Base-by-base conservation (phyloP, 2,888 invertebrate species). In the Lymantria monacha region DNA sequence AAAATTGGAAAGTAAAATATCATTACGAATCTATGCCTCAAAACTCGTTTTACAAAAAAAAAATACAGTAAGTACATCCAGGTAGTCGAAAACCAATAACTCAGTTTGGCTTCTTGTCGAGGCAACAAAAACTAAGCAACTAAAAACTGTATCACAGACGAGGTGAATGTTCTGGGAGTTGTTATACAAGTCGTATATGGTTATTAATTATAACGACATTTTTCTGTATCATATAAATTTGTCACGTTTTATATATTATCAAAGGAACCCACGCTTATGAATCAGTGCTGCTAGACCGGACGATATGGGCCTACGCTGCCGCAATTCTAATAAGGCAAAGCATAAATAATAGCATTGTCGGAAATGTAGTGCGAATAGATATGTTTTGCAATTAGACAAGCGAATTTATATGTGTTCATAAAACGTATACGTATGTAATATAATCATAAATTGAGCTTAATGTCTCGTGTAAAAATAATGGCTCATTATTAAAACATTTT, bases 241-340 rank as follows among this genome's bases (percentile, higher is more conserved):
- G 70, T 77, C 83, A 82, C 76, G 79, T 79, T 63, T 65, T 60
- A 74, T 66, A 64, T 61, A 69, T 74, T 75, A 74, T 73, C 72
- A 69, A 65, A 51, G 50, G 54, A 57, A 59, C 85, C 84, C 81
- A 83, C 85, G 80, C 76, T 47, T 61, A 69, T 85, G 84, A 85
- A 62, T 85, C 83, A 84, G 52, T 41, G 49, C 44, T 44, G 58
- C 55, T 64, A 52, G 57, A 53, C 64, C 69, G 76, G 79, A 72
- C 81, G 74, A 74, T 83, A 83, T 66, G 79, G 60, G 68, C 78
- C 78, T 81, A 87, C 87, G 84, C 79, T 53, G 67, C 72, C 71
- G 83, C 79, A 82, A 86, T 85, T 73, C 70, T 83, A 85, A 85
- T 83, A 70, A 76, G 72, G 58, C 48, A 47, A 56, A 45, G 59